phyloP scores from a whole-genome alignment of 53 echinoderm and acorn worm species.

The Temnopleurus reevesii region DNA sequence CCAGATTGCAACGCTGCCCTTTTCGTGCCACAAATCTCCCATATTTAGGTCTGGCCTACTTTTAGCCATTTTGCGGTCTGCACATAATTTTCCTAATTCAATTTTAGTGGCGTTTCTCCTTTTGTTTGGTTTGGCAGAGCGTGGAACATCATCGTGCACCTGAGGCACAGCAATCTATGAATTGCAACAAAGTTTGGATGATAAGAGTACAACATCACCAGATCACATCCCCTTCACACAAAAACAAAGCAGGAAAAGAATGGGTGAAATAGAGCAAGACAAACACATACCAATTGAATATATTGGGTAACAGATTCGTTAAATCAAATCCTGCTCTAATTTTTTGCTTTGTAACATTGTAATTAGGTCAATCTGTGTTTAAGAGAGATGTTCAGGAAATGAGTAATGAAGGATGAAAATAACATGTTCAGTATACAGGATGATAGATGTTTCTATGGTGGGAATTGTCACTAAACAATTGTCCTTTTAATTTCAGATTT shows the following conservation, averaged over 20 bases:
- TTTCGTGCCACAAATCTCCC: slow-evolving; percentile 44
- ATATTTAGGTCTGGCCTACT: slow-evolving; percentile 52
- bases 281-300: slow-evolving; percentile 11
- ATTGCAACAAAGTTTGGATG: slow-evolving; percentile 27
- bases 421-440: too few species aligned
- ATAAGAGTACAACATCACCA: neutral
- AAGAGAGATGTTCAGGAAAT: neutral
- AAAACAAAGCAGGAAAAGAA: neutral
- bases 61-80: slow-evolving; percentile 38
- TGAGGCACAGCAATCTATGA: slow-evolving; percentile 18
- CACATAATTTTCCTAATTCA: slow-evolving; percentile 52
- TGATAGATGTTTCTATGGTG: too few species aligned
- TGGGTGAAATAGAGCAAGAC: slow-evolving; percentile 30
- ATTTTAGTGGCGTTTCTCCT: slow-evolving; percentile 34
- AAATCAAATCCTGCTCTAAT: slow-evolving; percentile 34
- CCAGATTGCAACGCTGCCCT: slow-evolving; percentile 15
- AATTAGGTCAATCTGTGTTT: slow-evolving; percentile 31
- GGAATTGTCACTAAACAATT: too few species aligned
- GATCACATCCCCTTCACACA: neutral
- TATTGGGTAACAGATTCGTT: slow-evolving; percentile 1
- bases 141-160: slow-evolving; percentile 30
- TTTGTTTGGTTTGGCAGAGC: slow-evolving; percentile 30
- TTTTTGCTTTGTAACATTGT: neutral
- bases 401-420: neutral
- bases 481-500: too few species aligned